phyloP scores from a whole-genome alignment of 1,140 invertebrate species.

The Drosophila varians region DNA sequence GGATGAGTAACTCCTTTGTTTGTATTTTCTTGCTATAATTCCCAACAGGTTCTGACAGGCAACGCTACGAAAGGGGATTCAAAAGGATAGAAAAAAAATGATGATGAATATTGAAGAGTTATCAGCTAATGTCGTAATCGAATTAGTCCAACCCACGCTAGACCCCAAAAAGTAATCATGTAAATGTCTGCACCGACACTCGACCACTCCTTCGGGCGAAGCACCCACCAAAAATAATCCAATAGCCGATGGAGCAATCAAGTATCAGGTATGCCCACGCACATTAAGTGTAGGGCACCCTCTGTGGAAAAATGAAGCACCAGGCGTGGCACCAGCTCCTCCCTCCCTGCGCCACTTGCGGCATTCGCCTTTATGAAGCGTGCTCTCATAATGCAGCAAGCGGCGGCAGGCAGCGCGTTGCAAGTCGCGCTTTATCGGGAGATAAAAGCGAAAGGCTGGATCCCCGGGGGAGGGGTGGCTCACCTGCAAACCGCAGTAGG shows the following conservation, averaged over 20 bases:
- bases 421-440: conserved; percentile 78
- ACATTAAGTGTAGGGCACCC: conserved; percentile 56
- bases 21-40: too few relatives aligned
- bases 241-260: conserved; percentile 1
- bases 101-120: neutral
- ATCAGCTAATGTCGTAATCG: neutral
- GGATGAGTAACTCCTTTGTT: too few relatives aligned
- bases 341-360: neutral
- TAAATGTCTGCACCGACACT: conserved; percentile 23
- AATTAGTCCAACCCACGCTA: neutral
- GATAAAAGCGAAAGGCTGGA: conserved; percentile 60
- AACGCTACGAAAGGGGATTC: too few relatives aligned
- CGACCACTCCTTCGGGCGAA: conserved; percentile 6
- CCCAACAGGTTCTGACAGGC: too few relatives aligned
- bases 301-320: conserved; percentile 66
- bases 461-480: neutral
- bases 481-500: neutral
- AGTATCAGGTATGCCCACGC: conserved; percentile 41
- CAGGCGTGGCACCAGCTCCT: conserved; percentile 28
- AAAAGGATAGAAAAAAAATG: too few relatives aligned
- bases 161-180: neutral
- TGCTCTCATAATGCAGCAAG: conserved; percentile 56
- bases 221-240: neutral
- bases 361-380: conserved; percentile 55
- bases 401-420: conserved; percentile 50